Evolutionary conservation across 2,797 vertebrate genomes (phyloP), one percentile per base, ranked within the genome.

Genomic region (Manis javanica): DNA sequence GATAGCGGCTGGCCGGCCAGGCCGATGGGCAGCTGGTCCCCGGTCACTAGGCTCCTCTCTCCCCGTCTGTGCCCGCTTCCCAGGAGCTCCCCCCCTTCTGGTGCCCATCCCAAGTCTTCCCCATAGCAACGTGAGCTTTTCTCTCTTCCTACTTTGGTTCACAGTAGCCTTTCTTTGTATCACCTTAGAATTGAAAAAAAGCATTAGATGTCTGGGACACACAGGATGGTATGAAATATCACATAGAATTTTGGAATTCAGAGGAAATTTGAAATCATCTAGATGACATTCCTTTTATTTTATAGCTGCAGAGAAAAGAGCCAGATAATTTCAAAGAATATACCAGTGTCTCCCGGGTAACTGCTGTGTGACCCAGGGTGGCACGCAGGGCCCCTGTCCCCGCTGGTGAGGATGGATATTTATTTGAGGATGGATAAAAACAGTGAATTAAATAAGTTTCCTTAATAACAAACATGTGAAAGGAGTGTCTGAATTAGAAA

Each of bases 351-450:
- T 10, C 13, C 72, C 11, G 2, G 16, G 31, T 37, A 15, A 75
- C 9, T 1, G 29, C 53, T 3, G 8, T 24, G 9, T 19, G n/a
- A 5, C 6, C 15, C 4, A 1, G 19, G n/a, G 24, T 3, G 26
- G 31, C 4, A 0, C 18, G 1, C 16, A 55, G 39, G 14, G 19
- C 11, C 23, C 23, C 12, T 12, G 18, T 15, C 1, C 1, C 29
- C 4, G 9, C 24, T 5, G 31, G 29, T 19, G 21, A 88, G 13
- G 24, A 4, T 0, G 42, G 39, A 12, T 9, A 0, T 31, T 69
- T 34, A 21, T 24, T 29, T 46, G 53, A 89, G 39, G 29, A 42
- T 4, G 24, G 63, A 59, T 42, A 39, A 46, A 85, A 86, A 7
- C 18, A 3, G 68, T 0, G 19, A 59, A 10, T 31, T 59, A 74